phyloP scores from a whole-genome alignment of 2,888 invertebrate species.

The Drosophila niveifrons region DNA sequence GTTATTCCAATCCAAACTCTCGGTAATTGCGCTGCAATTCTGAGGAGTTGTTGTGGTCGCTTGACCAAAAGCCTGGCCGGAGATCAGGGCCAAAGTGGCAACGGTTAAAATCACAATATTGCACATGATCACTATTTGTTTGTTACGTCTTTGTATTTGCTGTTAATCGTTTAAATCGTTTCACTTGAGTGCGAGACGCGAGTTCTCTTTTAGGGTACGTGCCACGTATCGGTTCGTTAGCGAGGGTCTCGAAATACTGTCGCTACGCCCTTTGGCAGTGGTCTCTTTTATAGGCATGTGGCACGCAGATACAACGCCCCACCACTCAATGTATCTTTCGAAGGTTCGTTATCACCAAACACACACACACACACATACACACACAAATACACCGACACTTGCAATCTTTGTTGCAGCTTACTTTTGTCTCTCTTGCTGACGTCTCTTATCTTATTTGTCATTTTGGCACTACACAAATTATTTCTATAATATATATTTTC shows the following conservation, averaged over 20 bases:
- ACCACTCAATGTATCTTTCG: constrained; percentile 18
- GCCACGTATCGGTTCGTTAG: constrained; percentile 58
- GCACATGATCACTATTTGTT: constrained; percentile 53
- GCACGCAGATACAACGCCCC: constrained; percentile 23
- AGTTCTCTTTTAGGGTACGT: neutral
- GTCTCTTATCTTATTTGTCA: constrained; percentile 45
- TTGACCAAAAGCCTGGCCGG: constrained; percentile 33
- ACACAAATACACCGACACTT: neutral
- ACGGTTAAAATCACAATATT: constrained; percentile 57
- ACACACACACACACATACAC: neutral
- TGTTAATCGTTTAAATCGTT: neutral
- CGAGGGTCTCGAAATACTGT: constrained; percentile 60
- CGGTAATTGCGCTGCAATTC: constrained; percentile 20
- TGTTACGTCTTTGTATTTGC: neutral
- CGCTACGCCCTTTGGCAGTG: constrained; percentile 37
- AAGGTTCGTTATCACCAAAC: constrained; percentile 37
- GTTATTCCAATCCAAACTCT: constrained; percentile 48
- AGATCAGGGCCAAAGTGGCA: constrained; percentile 39
- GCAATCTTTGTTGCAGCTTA: constrained; percentile 44
- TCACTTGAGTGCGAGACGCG: constrained; percentile 20
- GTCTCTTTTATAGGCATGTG: constrained; percentile 61
- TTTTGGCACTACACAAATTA: constrained; percentile 22
- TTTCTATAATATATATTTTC: constrained; percentile 3
- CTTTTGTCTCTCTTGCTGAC: constrained; percentile 36
- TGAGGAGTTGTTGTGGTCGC: neutral